Base-by-base conservation (phyloP, 2,888 invertebrate genomes). In the Ethmia dodecea region DNA sequence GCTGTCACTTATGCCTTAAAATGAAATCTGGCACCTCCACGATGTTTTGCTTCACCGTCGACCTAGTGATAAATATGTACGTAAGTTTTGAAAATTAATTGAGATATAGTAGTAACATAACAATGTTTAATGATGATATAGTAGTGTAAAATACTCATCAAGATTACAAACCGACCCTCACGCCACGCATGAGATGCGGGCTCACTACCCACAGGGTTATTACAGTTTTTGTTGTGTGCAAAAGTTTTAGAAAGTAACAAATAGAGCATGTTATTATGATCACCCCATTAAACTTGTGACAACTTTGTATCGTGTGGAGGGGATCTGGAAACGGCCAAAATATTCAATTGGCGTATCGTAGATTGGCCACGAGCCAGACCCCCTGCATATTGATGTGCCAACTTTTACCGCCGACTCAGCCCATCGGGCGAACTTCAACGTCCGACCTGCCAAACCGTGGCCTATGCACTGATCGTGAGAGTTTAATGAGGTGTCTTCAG, bases 281-380 rank as follows among this genome's bases (percentile, higher is more conserved):
- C 61, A 64, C 51, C 52, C 65, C 62, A 71, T 74, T 75, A 67
- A 66, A 68, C 63, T 65, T 61, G 62, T 70, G 64, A 57, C 59
- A 65, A 71, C 60, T 71, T 61, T 71, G 73, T 75, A 73, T 72
- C 69, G 57, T 58, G 55, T 66, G 55, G 61, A 59, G 52, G 51
- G 46, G 52, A 53, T 58, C 60, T 60, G 58, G 55, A 55, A 55
- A 59, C 49, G 61, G 67, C 62, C 70, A 70, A 73, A 79, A 79
- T 75, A 80, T 80, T 83, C 80, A 81, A 81, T 81, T 78, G 79
- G 72, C 69, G 75, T 77, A 76, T 77, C 74, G 66, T 64, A 65
- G 55, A 57, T 71, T 83, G 81, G 81, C 76, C 55, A 44, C 45
- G 49, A 49, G 78, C 81, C 80, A 80, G 66, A 45, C 62, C 60